Base-by-base conservation (phyloP, 2,888 invertebrate genomes). In the Ormyrus pomaceus region DNA sequence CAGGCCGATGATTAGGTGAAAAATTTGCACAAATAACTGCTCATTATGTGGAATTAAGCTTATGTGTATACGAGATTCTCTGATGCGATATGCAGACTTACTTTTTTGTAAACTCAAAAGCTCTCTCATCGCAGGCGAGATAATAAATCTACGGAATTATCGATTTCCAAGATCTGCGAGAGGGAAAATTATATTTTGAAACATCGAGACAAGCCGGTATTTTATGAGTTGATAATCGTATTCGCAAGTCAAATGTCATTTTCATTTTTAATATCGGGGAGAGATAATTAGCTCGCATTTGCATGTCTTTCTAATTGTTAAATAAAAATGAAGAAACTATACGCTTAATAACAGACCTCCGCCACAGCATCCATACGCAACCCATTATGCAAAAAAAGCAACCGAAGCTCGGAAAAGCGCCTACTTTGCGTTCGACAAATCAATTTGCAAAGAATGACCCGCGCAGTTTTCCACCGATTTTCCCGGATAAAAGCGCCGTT, bases 311-410 rank as follows among this genome's bases (percentile, higher is more conserved):
- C 10, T n/a, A 9, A 10, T 19, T 48, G 58, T 45, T 69, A 48
- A 70, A 55, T 56, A 69, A 70, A 19, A 70, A 70, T 56, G 58
- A 70, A 56, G 46, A 50, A 70, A 58, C 56, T 13, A 58, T 10
- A 58, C 19, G 1, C 10, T 70, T 70, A 70, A 70, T 70, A 50
- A 70, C 50, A 34, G 34, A 9, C 58, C 48, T 50, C 9, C 6
- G 46, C 3, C 6, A 6, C 9, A 48, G 2, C 5, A 4, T 19
- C 45, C 34, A 45, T n/a, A 53, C 6, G 46, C 13, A 45, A 51
- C 1, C n/a, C 4, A 8, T 19, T 13, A 65, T 2, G 10, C 13
- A 9, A 13, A 13, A 13, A 62, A 62, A n/a, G 19, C n/a, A 5
- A 51, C 19, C 8, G 34, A 45, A 46, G 56, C 46, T 56, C 19